Conservation (phyloP, 2,113 vertebrate genomes). For the Chascanopsetta lugubris region DNA sequence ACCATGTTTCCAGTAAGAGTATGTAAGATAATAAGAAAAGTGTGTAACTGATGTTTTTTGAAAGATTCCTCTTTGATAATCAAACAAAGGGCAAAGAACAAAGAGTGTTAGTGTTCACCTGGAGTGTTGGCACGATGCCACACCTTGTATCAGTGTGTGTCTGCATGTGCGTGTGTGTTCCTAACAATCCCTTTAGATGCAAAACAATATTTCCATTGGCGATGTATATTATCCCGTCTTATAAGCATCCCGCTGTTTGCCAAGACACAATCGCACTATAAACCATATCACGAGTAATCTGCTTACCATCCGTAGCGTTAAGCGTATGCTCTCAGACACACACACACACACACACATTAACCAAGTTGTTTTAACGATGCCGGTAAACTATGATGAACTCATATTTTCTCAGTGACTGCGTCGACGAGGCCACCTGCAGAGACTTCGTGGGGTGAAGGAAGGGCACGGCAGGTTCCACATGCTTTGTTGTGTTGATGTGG, state of each 20-base stretch:
- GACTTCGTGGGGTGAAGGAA: neutral
- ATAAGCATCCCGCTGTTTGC: neutral
- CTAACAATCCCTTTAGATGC: neutral
- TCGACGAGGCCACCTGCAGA: no score
- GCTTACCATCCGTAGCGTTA: neutral
- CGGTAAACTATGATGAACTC: neutral
- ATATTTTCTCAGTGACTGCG: neutral
- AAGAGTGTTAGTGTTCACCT: conserved; percentile 42
- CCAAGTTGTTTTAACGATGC: neutral
- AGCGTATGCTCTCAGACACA: no score
- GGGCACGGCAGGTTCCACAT: neutral
- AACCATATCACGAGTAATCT: neutral
- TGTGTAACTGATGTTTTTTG: neutral
- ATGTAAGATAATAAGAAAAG: neutral
- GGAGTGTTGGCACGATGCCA: conserved; percentile 39
- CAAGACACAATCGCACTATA: neutral
- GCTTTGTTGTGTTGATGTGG: no score
- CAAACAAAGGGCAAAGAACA: conserved; percentile 54
- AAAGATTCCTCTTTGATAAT: conserved; percentile 22
- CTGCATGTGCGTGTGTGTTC: conserved; percentile 13
- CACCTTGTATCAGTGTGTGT: conserved; percentile 44
- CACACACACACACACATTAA: conserved; percentile 6
- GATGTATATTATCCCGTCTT: neutral
- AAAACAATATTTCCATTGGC: conserved; percentile 11
- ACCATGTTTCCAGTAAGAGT: neutral